phyloP scores from a whole-genome alignment of 2,888 invertebrate species.

The Cactoblastis cactorum region DNA sequence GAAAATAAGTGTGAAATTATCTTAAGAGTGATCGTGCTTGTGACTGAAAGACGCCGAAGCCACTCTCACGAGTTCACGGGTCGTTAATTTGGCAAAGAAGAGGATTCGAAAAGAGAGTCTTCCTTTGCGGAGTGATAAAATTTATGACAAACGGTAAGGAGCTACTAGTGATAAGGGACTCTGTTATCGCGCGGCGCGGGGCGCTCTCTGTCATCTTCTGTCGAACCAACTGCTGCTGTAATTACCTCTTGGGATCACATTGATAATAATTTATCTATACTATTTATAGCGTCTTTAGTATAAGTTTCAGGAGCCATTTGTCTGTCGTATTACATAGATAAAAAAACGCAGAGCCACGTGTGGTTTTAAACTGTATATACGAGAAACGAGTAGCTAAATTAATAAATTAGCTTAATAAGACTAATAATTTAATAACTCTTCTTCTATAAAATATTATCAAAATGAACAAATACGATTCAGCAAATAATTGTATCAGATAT shows the following conservation, averaged over 20 bases:
- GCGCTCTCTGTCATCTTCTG: slow-evolving; percentile 36
- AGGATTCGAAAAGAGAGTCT: slow-evolving; percentile 56
- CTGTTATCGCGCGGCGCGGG: slow-evolving; percentile 51
- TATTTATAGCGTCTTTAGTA: neutral
- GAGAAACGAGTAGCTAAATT: too few species aligned
- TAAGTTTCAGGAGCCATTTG: neutral
- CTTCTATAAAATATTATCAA: too few species aligned
- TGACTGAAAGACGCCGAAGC: slow-evolving; percentile 62
- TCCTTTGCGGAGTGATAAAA: slow-evolving; percentile 68
- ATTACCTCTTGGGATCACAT: slow-evolving; percentile 37
- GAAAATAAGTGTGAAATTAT: slow-evolving; percentile 36
- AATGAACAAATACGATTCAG: too few species aligned
- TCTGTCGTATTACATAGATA: too few species aligned
- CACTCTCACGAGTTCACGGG: slow-evolving; percentile 65
- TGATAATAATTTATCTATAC: slow-evolving; percentile 11
- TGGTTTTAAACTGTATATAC: too few species aligned
- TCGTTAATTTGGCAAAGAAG: slow-evolving; percentile 65
- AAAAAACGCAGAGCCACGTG: too few species aligned
- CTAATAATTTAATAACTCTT: too few species aligned
- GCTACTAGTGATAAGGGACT: slow-evolving; percentile 68
- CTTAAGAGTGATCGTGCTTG: slow-evolving; percentile 60
- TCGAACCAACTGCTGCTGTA: slow-evolving; percentile 36
- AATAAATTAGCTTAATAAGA: too few species aligned
- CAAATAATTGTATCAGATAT: too few species aligned
- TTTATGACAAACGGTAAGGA: slow-evolving; percentile 77